A percentile compares a stretch with the other conserved stretches of the same genome.
These are phyloP conservation scores for Lithophane semibrunnea DNA, from an alignment of 2,888 invertebrate species.

Conservation along the genomic window DNA sequence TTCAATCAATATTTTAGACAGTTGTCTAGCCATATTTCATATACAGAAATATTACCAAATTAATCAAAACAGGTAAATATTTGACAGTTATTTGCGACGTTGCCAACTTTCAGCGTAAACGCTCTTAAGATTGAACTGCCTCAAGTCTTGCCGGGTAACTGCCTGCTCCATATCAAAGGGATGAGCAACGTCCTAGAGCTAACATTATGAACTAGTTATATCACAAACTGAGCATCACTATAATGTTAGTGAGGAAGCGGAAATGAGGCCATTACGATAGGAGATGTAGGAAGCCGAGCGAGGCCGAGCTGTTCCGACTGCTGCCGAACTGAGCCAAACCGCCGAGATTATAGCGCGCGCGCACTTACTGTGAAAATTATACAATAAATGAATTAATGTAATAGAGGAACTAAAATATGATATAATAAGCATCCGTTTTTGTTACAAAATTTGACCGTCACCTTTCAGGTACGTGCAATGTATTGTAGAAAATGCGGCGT, in stretches of 20 bases:
- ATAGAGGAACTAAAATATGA: constrained; percentile 63
- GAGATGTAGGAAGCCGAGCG: constrained; percentile 79
- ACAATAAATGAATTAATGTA: constrained; percentile 59
- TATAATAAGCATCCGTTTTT: constrained; percentile 64
- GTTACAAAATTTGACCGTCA: constrained; percentile 60
- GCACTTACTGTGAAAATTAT: constrained; percentile 59
- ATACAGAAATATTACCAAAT: too few relatives aligned
- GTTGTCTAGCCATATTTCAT: too few relatives aligned
- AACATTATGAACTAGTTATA: constrained; percentile 70
- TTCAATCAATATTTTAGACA: too few relatives aligned
- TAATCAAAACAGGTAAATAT: too few relatives aligned
- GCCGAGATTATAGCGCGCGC: constrained; percentile 39
- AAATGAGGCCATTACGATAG: constrained; percentile 75
- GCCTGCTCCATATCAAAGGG: constrained; percentile 11
- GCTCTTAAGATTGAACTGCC: not conserved
- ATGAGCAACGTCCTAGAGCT: constrained; percentile 65
- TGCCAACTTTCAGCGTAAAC: too few relatives aligned
- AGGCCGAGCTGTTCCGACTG: constrained; percentile 75
- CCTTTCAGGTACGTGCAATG: constrained; percentile 42
- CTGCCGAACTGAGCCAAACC: constrained; percentile 58
- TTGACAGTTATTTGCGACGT: too few relatives aligned
- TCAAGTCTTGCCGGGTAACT: not conserved
- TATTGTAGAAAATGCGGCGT: constrained; percentile 32
- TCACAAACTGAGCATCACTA: constrained; percentile 60
- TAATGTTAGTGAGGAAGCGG: constrained; percentile 75